A percentile compares a stretch with the other conserved stretches of the same genome.
Evolutionary conservation across 2,888 invertebrate species (phyloP).

Genomic region (Volucella zonaria): DNA sequence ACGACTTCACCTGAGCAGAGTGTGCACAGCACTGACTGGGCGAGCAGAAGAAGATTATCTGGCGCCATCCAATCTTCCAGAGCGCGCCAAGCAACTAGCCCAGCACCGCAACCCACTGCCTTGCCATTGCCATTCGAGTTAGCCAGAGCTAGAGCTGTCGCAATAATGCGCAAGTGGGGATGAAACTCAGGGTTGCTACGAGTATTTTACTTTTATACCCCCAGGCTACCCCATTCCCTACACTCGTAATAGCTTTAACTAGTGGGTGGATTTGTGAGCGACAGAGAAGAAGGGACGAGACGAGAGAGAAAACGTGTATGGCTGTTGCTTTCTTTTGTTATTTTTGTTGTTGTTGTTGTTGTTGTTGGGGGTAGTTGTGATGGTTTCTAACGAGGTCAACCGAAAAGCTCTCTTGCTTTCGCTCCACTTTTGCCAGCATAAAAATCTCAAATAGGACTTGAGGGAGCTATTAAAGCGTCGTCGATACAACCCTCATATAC

Average conservation of each 20-base stretch:
- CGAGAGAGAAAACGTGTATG: not conserved
- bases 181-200: conserved; percentile 53
- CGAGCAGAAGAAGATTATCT: conserved; percentile 52
- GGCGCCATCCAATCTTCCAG: conserved; percentile 53
- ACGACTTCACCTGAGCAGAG: conserved; percentile 45
- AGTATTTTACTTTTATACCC: conserved; percentile 18
- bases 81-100: conserved; percentile 39
- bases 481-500: conserved; percentile 22
- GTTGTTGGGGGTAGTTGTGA: conserved; percentile 22
- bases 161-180: conserved; percentile 34
- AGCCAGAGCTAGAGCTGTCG: not conserved
- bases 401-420: conserved; percentile 54
- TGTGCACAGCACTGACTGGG: conserved; percentile 63
- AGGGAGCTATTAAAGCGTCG: conserved; percentile 36
- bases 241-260: not conserved
- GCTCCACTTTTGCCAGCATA: conserved; percentile 41
- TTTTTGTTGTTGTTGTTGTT: conserved; percentile 20
- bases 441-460: conserved; percentile 28
- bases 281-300: not conserved
- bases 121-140: no score
- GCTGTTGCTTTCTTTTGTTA: not conserved
- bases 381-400: conserved; percentile 45
- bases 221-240: not conserved
- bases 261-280: not conserved
- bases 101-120: conserved; percentile 3